phyloP scores from a whole-genome alignment of 1,140 invertebrate genomes.

The Microplitis demolitor region DNA sequence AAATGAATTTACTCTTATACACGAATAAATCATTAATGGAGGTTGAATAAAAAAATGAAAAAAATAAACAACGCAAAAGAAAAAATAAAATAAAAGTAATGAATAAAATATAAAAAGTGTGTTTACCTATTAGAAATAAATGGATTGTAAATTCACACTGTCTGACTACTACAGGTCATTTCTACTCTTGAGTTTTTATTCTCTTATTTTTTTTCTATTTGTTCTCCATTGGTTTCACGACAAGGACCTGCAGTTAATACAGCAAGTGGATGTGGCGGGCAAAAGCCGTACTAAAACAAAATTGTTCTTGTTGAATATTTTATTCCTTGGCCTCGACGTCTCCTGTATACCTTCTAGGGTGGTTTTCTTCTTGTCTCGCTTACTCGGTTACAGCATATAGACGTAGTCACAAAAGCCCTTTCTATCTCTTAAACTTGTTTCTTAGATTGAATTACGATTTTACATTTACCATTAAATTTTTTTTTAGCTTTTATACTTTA shows the following conservation, averaged over 20 bases:
- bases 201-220: neutral
- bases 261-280: constrained; percentile 25
- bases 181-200: neutral
- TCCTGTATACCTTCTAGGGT: constrained; percentile 1
- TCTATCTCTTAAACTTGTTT: neutral
- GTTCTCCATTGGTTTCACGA: neutral
- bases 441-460: constrained; percentile 8
- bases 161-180: neutral
- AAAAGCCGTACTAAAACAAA: constrained; percentile 33
- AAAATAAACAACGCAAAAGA: neutral
- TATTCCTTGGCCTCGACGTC: constrained; percentile 20
- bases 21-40: neutral
- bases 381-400: neutral
- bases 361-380: constrained; percentile 8
- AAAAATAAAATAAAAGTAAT: neutral
- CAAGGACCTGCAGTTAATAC: constrained; percentile 16
- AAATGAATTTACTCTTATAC: constrained; percentile 3
- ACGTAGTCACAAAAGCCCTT: neutral
- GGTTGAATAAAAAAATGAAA: neutral
- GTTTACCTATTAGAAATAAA: neutral
- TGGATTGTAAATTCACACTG: neutral
- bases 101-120: neutral
- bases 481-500: neutral
- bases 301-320: constrained; percentile 38
- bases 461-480: neutral